Conservation (phyloP, 2,797 vertebrate genomes). For the Lacerta viridis region DNA sequence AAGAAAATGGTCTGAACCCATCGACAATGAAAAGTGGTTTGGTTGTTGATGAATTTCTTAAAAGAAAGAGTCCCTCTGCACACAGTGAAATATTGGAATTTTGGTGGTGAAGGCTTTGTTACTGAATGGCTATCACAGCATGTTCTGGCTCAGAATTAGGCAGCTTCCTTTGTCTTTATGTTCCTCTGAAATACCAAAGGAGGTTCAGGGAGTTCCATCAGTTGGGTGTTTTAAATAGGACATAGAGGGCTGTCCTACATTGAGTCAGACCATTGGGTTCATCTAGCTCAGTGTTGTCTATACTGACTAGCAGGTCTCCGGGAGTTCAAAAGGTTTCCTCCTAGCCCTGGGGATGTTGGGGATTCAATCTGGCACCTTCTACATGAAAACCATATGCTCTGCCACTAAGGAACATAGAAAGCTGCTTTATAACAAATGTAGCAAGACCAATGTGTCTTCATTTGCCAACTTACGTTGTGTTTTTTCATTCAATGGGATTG, state of each 20-base stretch:
- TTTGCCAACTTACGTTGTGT: background rate
- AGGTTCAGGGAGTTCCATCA: too few relatives aligned
- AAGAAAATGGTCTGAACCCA: constrained; percentile 36
- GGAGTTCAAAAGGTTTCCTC: background rate
- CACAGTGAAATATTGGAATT: background rate
- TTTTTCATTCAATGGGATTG: background rate
- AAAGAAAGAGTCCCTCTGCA: background rate
- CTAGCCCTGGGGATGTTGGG: background rate
- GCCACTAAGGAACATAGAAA: background rate
- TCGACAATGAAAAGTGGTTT: constrained; percentile 69
- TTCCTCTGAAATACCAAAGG: too few relatives aligned
- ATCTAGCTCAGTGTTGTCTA: too few relatives aligned
- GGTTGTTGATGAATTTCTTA: constrained; percentile 70
- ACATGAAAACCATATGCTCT: background rate
- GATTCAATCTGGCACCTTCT: background rate
- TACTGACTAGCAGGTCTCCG: too few relatives aligned
- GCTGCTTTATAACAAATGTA: too few relatives aligned
- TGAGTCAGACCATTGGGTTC: too few relatives aligned
- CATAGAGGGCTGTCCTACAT: too few relatives aligned
- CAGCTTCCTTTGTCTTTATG: too few relatives aligned
- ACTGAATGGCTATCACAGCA: background rate
- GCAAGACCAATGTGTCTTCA: constrained; percentile 34
- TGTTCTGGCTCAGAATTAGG: too few relatives aligned
- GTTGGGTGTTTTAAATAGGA: too few relatives aligned
- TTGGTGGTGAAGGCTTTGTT: background rate